Base-by-base conservation (phyloP, 2,797 vertebrate genomes). In the Clarias laeviceps region DNA sequence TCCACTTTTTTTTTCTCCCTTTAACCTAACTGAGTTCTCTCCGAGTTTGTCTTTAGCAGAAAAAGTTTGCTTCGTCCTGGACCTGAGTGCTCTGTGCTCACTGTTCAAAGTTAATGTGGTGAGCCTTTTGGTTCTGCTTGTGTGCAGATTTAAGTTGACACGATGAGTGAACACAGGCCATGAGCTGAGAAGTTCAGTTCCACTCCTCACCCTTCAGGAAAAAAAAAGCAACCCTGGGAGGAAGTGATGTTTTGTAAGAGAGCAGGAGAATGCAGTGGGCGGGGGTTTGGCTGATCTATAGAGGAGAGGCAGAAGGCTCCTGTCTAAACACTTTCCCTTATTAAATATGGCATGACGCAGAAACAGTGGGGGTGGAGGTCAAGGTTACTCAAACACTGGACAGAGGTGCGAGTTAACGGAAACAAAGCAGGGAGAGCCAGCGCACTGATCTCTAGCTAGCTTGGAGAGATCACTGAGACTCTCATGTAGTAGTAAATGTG, bases 291-390 rank as follows among this genome's bases (percentile, higher is more conserved):
- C 77, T 86, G 88, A 87, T 80, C 66, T 85, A 83, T 88, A 73
- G 90, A 90, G 70, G 70, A 86, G 87, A 85, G 90, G 82, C 85
- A 89, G 88, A 91, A 87, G 84, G 86, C 79, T 85, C 72, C 85
- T 86, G 87, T 91, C 84, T 91, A 90, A 91, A 92, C 91, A 91
- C 85, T 74, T 37, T 82, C 83, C 72, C 84, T 87, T 88, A 89
- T 90, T 91, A 88, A 89, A 89, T 88, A 89, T 78, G 87, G 79
- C 83, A 85, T 89, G 91, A 91, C 87, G 89, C 88, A 88, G 85
- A 89, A 77, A 73, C 62, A 54, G 70, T 83, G 59, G 82, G 79
- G 84, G 84, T 73, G 87, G 85, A 87, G 88, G 90, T 90, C 88
- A 82, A 72, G 86, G 91, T 90, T 88, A 88, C 89, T 88, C 82